Evolutionary conservation across 2,888 invertebrate genomes (phyloP), one percentile per base, ranked within the genome.

Genomic region (Oeneis ivallda): DNA sequence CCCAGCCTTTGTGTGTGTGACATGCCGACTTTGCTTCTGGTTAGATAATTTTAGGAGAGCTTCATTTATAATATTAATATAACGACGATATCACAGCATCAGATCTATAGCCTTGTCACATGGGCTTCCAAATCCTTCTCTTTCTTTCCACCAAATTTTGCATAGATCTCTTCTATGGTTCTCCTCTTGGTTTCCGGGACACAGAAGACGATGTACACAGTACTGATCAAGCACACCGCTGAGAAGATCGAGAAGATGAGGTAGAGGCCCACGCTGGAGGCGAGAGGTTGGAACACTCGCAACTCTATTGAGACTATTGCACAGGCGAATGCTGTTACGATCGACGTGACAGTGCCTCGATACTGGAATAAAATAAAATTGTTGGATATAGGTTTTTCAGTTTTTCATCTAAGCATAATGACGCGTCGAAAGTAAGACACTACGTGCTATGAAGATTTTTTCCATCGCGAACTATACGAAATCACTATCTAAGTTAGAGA

Each of bases 141-240:
- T 52, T 69, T 76, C 62, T 85, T 86, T 1, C 86, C 85, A 1
- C 79, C 84, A 0, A 92, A 78, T 53, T 87, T 85, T 1, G 85
- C 84, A 70, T 92, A 90, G 39, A 92, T 92, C 56, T 91, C 87
- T 11, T 89, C 89, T 15, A 89, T 76, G 15, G 82, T 79, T 57
- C 85, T 76, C 82, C 83, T 85, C 66, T 82, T 84, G 0, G 91
- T 91, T 73, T 92, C 91, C 0, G 91, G 91, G 0, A 92, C 88
- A 37, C 76, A 82, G 6, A 75, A 70, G 10, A 74, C 79, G 19
- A 90, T 89, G 75, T 89, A 91, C 0, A 85, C 79, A 0, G 91
- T 89, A 70, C 89, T 89, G 66, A 87, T 59, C 19, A 89, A 69
- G 71, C 91, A 91, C 0, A 91, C 89, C 0, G 71, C 81, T 0